These are phyloP conservation scores for Orthonyx spaldingii DNA, from an alignment of 2,113 vertebrate species.

Conservation along the genomic window DNA sequence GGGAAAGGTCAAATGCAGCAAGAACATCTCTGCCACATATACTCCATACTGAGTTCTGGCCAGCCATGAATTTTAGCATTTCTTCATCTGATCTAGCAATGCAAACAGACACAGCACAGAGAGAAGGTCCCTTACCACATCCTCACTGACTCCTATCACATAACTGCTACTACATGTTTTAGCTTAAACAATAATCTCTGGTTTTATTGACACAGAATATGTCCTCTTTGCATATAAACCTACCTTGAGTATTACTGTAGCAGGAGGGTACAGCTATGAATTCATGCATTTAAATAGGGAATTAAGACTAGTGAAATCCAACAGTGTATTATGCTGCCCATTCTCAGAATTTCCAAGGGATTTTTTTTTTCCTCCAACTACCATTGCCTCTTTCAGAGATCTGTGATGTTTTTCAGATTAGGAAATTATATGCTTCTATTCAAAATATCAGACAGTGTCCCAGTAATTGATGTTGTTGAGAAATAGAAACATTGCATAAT, in stretches of 20 bases:
- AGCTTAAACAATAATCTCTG: not conserved
- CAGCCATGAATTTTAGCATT: conserved; percentile 81
- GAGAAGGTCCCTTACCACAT: not conserved
- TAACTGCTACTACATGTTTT: not conserved
- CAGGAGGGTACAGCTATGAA: not conserved
- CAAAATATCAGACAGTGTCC: not conserved
- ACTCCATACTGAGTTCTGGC: conserved; percentile 87
- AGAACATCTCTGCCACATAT: conserved; percentile 80
- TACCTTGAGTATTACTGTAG: not conserved
- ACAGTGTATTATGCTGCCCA: not conserved
- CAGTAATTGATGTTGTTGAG: not conserved
- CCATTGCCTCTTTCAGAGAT: not conserved
- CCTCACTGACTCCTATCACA: not conserved
- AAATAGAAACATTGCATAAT: not conserved
- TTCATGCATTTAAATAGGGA: not conserved
- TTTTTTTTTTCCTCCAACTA: not conserved
- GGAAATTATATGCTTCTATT: not conserved
- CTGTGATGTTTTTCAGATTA: not conserved
- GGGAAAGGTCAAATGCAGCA: conserved; percentile 82
- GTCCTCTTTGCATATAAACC: not conserved
- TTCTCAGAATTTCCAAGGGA: not conserved
- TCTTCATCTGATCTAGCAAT: conserved; percentile 80
- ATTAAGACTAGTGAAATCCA: not conserved
- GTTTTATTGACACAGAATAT: not conserved
- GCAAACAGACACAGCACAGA: not conserved